Percentiles rank a stretch among this genome's conserved stretches.
Evolutionary conservation across 53 echinoderm and acorn worm species (phyloP).

Genomic region (Hippasteria phrygiana): DNA sequence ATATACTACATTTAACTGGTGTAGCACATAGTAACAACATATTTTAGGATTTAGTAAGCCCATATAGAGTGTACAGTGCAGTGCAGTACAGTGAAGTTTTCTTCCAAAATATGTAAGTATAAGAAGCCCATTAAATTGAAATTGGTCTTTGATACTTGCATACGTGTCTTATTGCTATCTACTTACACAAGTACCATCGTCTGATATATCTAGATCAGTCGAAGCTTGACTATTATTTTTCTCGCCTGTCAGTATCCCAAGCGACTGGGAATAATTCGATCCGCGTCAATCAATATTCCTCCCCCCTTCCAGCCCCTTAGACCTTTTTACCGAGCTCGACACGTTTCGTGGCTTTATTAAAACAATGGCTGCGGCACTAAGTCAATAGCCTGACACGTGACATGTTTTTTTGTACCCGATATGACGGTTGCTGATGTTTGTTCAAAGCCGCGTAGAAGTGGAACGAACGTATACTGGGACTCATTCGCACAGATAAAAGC

Average conservation of each 20-base stretch:
- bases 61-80: too few relatives aligned
- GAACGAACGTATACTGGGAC: background rate
- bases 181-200: background rate
- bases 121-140: too few relatives aligned
- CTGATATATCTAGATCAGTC: background rate
- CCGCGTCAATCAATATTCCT: background rate
- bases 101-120: too few relatives aligned
- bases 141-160: too few relatives aligned
- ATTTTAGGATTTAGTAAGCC: too few relatives aligned
- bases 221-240: background rate
- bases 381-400: constrained; percentile 11
- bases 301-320: background rate
- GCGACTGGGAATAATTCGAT: background rate
- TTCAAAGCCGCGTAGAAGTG: background rate
- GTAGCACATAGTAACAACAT: too few relatives aligned
- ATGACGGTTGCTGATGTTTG: background rate
- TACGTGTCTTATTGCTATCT: too few relatives aligned
- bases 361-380: constrained; percentile 28
- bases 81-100: too few relatives aligned
- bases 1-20: too few relatives aligned
- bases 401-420: background rate
- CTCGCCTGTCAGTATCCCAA: background rate
- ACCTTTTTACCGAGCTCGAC: background rate
- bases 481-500: background rate
- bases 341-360: constrained; percentile 22